These are phyloP conservation scores for Pachydiplax longipennis DNA, from an alignment of 2,888 invertebrate genomes.

Conservation along the genomic window DNA sequence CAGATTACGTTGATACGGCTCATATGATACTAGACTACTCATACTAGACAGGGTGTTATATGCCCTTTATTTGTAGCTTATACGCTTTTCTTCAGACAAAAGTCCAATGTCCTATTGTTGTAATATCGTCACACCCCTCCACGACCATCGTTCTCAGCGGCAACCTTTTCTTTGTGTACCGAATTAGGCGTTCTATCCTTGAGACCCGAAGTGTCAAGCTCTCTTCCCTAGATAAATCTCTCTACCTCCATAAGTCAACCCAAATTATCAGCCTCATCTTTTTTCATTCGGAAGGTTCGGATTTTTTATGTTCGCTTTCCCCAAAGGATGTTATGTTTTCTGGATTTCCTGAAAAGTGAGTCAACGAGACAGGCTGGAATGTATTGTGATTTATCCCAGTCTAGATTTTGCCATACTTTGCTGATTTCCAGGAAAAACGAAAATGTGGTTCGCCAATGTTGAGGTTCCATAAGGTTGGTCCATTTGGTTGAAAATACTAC, in stretches of 20 bases:
- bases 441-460: too few relatives aligned
- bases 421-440: background rate
- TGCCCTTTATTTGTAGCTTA: background rate
- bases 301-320: background rate
- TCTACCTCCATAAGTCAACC: background rate
- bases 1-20: background rate
- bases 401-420: background rate
- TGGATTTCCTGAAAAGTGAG: background rate
- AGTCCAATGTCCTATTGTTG: slow-evolving; percentile 15
- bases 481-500: too few relatives aligned
- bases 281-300: background rate
- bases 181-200: slow-evolving; percentile 9
- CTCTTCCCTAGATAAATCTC: background rate
- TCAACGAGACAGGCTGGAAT: background rate
- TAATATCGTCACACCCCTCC: slow-evolving; percentile 8
- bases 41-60: background rate
- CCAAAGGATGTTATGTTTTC: background rate
- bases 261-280: background rate
- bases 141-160: background rate
- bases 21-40: background rate
- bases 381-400: background rate
- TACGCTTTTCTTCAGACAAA: slow-evolving; percentile 1
- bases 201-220: background rate
- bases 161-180: slow-evolving; percentile 24
- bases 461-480: too few relatives aligned